phyloP scores from a whole-genome alignment of 2,888 invertebrate genomes.

The Caenorhabditis afra region DNA sequence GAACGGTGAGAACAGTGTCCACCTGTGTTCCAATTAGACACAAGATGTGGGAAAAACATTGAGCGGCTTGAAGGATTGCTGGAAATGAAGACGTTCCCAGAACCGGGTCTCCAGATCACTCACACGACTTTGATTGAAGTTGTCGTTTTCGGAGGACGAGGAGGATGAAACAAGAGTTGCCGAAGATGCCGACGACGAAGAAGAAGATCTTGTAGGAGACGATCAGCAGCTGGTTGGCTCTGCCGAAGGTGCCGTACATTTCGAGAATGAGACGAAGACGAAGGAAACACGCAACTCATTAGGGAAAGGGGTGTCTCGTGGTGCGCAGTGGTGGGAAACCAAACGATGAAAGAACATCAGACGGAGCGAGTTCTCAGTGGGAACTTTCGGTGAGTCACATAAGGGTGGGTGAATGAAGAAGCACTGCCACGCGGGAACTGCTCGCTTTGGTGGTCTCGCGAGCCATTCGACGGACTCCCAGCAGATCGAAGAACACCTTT shows the following conservation, averaged over 20 bases:
- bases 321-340: neutral
- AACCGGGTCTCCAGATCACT: neutral
- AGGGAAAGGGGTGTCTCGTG: neutral
- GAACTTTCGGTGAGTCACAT: neutral
- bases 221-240: constrained; percentile 30
- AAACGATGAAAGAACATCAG: neutral
- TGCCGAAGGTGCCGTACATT: constrained; percentile 28
- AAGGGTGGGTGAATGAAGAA: constrained; percentile 1
- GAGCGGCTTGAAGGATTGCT: constrained; percentile 42
- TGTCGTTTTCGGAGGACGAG: constrained; percentile 11
- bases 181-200: constrained; percentile 33
- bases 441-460: neutral
- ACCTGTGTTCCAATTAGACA: constrained; percentile 36
- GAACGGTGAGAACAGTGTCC: constrained; percentile 27
- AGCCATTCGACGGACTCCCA: neutral
- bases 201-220: constrained; percentile 29
- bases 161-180: constrained; percentile 30
- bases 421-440: neutral
- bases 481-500: constrained; percentile 17
- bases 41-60: constrained; percentile 44
- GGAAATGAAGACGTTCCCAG: constrained; percentile 1
- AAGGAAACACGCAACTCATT: neutral
- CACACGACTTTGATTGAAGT: constrained; percentile 31
- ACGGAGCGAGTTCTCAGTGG: neutral
- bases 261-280: neutral